These are phyloP conservation scores for Halictus rubicundus DNA, from an alignment of 1,140 invertebrate species.

Conservation along the genomic window DNA sequence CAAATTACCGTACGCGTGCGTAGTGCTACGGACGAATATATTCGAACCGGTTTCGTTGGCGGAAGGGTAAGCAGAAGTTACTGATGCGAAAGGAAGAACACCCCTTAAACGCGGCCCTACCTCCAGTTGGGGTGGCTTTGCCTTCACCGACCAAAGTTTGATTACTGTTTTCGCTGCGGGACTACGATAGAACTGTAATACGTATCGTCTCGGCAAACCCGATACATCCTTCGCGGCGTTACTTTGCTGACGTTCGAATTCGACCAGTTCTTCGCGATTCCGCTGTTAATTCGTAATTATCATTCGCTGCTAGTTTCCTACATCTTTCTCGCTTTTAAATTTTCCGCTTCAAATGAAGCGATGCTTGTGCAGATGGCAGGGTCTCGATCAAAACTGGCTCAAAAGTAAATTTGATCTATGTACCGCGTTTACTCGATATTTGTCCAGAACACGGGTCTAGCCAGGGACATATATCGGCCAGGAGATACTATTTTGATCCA, in stretches of 20 bases:
- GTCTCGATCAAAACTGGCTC: no score
- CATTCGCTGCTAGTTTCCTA: background rate
- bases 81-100: conserved; percentile 43
- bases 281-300: background rate
- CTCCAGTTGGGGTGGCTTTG: conserved; percentile 32
- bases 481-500: no score
- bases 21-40: conserved; percentile 24
- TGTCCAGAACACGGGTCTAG: no score
- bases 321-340: background rate
- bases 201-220: conserved; percentile 35
- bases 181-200: conserved; percentile 36
- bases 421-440: no score
- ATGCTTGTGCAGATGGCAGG: no score
- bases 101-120: conserved; percentile 39
- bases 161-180: conserved; percentile 59
- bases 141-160: conserved; percentile 55
- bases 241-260: conserved; percentile 31
- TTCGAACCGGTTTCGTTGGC: background rate
- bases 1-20: conserved; percentile 18
- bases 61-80: conserved; percentile 51
- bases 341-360: background rate
- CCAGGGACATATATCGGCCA: no score
- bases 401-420: no score
- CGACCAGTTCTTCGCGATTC: background rate
- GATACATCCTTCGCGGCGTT: conserved; percentile 18